Evolutionary conservation across 1,140 invertebrate genomes (phyloP).

Genomic region (Gryllus bimaculatus): DNA sequence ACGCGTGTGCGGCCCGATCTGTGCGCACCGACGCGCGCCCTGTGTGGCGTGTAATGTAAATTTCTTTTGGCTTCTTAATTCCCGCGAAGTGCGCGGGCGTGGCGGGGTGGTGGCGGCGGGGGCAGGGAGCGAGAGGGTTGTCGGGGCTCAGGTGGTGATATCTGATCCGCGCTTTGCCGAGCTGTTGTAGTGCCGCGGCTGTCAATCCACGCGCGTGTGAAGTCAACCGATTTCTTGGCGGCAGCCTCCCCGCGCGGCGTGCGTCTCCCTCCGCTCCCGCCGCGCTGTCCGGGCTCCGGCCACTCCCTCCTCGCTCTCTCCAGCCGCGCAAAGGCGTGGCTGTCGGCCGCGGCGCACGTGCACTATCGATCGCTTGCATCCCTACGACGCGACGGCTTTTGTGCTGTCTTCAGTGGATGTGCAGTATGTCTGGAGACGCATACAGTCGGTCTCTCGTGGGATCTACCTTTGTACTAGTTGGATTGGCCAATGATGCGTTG

Average conservation of each 20-base stretch:
- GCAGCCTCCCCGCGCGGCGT: neutral
- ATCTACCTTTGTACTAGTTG: too few species aligned
- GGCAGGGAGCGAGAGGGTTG: neutral
- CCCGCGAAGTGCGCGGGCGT: neutral
- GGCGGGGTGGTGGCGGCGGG: too few species aligned
- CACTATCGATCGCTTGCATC: too few species aligned
- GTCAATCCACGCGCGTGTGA: neutral
- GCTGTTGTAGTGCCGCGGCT: neutral
- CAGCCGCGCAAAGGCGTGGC: too few species aligned
- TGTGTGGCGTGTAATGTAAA: neutral
- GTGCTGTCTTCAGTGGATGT: too few species aligned
- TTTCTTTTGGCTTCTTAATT: neutral
- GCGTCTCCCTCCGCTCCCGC: neutral
- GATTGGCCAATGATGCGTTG: too few species aligned
- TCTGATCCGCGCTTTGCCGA: slow-evolving; percentile 2
- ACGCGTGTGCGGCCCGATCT: too few species aligned
- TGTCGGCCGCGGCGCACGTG: too few species aligned
- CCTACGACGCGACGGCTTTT: too few species aligned
- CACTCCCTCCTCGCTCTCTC: neutral
- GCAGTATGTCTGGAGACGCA: too few species aligned
- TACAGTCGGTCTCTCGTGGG: too few species aligned
- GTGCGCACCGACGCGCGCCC: too few species aligned
- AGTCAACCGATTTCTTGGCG: neutral
- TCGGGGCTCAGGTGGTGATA: neutral
- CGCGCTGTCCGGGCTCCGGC: neutral